Percentiles rank a stretch among this genome's conserved stretches.
Evolutionary conservation across 2,888 invertebrate genomes (phyloP).

Genomic region (Pseudococcus jackbeardsleyi): DNA sequence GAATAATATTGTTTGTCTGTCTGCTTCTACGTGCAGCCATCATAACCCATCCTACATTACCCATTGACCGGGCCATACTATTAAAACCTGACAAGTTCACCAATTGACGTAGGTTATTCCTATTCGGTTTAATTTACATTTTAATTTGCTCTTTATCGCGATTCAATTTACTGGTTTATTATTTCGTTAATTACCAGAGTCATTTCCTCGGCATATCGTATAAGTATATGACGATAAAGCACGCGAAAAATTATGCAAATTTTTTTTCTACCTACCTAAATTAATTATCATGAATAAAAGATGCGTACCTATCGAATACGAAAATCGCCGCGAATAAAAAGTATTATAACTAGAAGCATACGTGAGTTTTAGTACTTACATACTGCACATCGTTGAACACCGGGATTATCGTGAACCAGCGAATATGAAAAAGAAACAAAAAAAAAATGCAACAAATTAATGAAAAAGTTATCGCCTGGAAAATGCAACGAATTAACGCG

Average conservation of each 20-base stretch:
- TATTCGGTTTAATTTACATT: constrained; percentile 21
- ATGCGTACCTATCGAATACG: constrained; percentile 4
- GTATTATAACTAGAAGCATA: background rate
- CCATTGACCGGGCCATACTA: background rate
- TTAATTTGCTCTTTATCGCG: constrained; percentile 28
- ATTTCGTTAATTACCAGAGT: constrained; percentile 34
- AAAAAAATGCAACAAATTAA: constrained; percentile 8
- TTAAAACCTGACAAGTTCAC: background rate
- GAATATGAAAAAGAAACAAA: constrained; percentile 16
- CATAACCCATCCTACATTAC: background rate
- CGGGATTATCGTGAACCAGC: background rate
- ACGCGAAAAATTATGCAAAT: constrained; percentile 54
- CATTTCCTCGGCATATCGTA: background rate
- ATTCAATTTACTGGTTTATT: constrained; percentile 20
- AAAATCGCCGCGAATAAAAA: constrained; percentile 38
- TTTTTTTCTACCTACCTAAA: background rate
- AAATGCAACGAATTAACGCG: background rate
- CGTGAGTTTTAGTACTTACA: constrained; percentile 31
- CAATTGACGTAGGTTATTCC: constrained; percentile 6
- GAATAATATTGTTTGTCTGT: constrained; percentile 5
- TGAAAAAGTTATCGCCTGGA: background rate
- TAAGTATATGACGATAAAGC: background rate
- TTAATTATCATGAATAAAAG: constrained; percentile 52
- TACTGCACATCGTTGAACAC: constrained; percentile 48
- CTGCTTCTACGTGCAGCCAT: background rate